Conservation (phyloP, 1,140 invertebrate species). For the Aphaenogaster floridana region DNA sequence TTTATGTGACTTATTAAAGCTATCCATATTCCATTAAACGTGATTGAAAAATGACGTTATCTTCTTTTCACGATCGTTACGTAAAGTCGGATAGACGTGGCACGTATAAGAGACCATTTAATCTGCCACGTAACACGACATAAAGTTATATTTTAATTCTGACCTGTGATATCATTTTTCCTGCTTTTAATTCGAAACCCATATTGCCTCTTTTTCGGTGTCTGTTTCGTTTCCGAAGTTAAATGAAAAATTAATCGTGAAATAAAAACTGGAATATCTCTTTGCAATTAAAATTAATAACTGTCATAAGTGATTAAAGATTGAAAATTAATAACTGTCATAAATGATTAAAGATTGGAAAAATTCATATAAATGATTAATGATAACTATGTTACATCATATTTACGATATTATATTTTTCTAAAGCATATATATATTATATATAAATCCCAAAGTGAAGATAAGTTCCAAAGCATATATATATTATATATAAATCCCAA, state of each 20-base stretch:
- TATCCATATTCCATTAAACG: constrained; percentile 65
- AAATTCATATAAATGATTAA: not conserved
- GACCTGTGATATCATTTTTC: not conserved
- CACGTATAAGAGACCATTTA: constrained; percentile 5
- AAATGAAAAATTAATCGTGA: constrained; percentile 6
- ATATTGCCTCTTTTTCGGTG: not conserved
- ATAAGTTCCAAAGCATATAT: not conserved
- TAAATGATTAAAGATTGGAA: not conserved
- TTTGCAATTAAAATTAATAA: not conserved
- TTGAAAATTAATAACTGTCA: not conserved
- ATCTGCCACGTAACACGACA: not conserved
- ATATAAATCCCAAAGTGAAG: not conserved
- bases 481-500: too few species aligned
- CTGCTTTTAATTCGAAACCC: not conserved
- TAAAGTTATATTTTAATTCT: constrained; percentile 9
- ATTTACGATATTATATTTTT: not conserved
- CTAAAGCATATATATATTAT: not conserved
- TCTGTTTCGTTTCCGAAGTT: not conserved
- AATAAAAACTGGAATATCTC: not conserved
- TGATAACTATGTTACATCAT: not conserved
- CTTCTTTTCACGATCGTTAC: not conserved
- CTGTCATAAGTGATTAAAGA: not conserved
- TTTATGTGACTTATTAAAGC: constrained; percentile 12
- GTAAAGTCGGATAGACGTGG: not conserved
- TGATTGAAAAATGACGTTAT: constrained; percentile 14